Evolutionary conservation across 2,797 vertebrate species (phyloP).

Genomic region (Rhinogobio ventralis): DNA sequence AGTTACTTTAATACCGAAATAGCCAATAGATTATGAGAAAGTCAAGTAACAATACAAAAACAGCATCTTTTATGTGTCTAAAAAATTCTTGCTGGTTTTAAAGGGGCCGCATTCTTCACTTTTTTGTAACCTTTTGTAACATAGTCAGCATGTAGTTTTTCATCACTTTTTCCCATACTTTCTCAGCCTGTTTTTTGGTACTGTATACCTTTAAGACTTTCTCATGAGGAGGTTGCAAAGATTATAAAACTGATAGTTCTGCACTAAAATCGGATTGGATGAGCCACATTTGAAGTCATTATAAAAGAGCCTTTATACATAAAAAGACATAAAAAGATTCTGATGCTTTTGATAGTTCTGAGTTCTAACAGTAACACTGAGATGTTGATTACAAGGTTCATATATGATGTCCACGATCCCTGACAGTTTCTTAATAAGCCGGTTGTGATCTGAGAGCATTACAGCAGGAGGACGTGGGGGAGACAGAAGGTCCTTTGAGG

Average conservation of each 20-base stretch:
- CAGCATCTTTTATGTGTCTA: neutral
- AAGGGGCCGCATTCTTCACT: neutral
- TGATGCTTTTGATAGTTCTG: neutral
- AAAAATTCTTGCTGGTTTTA: neutral
- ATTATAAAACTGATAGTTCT: neutral
- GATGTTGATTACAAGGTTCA: neutral
- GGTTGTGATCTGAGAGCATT: constrained; percentile 28
- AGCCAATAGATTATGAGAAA: neutral
- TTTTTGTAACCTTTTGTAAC: neutral
- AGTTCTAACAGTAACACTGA: neutral
- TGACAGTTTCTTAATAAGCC: neutral
- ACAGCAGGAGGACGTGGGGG: constrained; percentile 8
- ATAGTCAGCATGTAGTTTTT: neutral
- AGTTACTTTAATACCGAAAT: neutral
- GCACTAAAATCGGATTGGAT: neutral
- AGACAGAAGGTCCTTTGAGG: constrained; percentile 37
- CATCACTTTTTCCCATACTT: neutral
- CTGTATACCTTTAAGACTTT: neutral
- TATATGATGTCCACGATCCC: neutral
- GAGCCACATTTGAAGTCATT: neutral
- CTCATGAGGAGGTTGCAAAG: neutral
- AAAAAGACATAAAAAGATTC: neutral
- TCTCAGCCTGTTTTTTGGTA: neutral
- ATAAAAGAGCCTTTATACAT: neutral
- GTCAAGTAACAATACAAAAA: neutral